Conservation (phyloP, 2,797 vertebrate genomes). For the Paguma larvata region DNA sequence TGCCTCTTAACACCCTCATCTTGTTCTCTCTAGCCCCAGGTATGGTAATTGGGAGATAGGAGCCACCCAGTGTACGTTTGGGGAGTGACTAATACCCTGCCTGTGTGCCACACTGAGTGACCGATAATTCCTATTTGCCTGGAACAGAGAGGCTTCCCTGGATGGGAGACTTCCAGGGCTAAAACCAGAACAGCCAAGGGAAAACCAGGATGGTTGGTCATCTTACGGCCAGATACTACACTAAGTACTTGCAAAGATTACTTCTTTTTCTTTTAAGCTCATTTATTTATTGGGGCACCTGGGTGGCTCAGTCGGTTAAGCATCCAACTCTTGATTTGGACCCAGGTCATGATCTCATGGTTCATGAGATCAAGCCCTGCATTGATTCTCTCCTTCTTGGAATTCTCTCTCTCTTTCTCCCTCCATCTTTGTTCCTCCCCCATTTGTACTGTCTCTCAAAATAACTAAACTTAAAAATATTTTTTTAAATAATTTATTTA, state of each 20-base stretch:
- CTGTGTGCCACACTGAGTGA: neutral
- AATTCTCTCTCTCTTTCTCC: too few species aligned
- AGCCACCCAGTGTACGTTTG: neutral
- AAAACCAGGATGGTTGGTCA: neutral
- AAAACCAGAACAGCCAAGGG: neutral
- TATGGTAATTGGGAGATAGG: neutral
- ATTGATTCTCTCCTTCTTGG: too few species aligned
- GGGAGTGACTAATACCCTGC: neutral
- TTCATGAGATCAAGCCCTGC: too few species aligned
- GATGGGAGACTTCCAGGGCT: neutral
- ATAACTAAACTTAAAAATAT: too few species aligned
- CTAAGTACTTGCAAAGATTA: neutral
- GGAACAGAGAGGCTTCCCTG: neutral
- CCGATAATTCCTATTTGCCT: neutral
- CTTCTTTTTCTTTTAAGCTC: neutral
- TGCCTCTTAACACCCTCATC: neutral
- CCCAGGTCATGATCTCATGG: too few species aligned
- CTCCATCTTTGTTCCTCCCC: too few species aligned
- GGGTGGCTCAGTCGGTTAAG: too few species aligned
- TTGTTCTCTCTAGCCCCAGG: neutral
- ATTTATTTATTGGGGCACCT: too few species aligned
- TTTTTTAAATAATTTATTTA: too few species aligned
- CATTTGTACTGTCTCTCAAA: too few species aligned
- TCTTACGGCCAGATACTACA: fast-evolving
- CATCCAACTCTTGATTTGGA: too few species aligned